Percentiles rank a stretch among this genome's conserved stretches.
Evolutionary conservation across 2,797 vertebrate genomes (phyloP).

Genomic region (Cossypha dichroa): DNA sequence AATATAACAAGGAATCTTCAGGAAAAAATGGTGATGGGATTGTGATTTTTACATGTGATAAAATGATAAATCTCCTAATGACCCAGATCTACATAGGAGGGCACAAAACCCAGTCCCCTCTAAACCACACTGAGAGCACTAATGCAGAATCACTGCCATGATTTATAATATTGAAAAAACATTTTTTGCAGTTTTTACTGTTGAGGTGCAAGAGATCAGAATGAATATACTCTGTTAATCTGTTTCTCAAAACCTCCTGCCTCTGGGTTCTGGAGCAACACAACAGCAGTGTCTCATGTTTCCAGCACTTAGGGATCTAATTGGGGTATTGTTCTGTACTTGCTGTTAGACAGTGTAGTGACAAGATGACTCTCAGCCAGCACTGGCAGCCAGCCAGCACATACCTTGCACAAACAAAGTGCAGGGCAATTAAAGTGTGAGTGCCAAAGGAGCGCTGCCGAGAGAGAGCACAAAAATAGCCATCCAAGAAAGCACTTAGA

Average conservation of each 20-base stretch:
- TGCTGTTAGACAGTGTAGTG: conserved; percentile 74
- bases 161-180: not conserved
- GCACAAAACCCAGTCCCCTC: not conserved
- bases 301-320: conserved; percentile 75
- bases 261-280: conserved; percentile 17
- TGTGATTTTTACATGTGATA: not conserved
- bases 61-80: not conserved
- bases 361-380: conserved; percentile 74
- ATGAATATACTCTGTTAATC: not conserved
- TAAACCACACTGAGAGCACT: not conserved
- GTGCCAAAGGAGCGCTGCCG: not conserved
- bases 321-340: conserved; percentile 77
- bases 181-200: not conserved
- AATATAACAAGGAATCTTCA: not conserved
- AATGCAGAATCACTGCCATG: not conserved
- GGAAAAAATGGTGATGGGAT: not conserved
- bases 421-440: conserved; percentile 74
- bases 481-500: conserved; percentile 28
- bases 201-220: not conserved
- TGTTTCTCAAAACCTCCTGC: conserved; percentile 23
- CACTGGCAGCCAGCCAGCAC: conserved; percentile 69
- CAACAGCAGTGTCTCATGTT: conserved; percentile 40
- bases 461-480: conserved; percentile 67
- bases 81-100: fast-evolving
- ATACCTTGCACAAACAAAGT: conserved; percentile 76